Evolutionary conservation across 2,113 vertebrate genomes (phyloP), one percentile per base, ranked within the genome.

Genomic region (Pionites leucogaster): DNA sequence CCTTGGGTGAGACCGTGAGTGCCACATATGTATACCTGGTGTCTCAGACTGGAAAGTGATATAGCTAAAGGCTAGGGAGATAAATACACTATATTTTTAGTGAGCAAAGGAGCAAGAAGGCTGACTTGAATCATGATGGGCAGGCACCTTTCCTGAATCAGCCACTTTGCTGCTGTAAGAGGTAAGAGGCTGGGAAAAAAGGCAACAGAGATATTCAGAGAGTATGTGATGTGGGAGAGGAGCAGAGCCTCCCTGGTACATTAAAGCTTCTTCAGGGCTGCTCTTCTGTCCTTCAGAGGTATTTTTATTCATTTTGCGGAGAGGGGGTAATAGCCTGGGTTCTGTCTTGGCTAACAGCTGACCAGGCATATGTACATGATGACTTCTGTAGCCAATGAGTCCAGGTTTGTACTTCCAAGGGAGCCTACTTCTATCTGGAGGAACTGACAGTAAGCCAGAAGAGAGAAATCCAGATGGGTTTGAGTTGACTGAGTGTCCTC

Each of bases 31-130:
- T 49, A 2, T 24, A 42, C 49, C 18, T 39, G 15, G 24, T 39
- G 13, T 33, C 31, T 27, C 0, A 0, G 17, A 8, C 24, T n/a
- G 17, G 39, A 19, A 37, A 47, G 39, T 1, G 1, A 20, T 60
- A 17, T 0, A n/a, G 65, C 24, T 55, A 44, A 17, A 82, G 53
- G 27, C 22, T 52, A 29, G 35, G 37, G 55, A 79, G 62, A 65
- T 49, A 77, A 78, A 49, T 19, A 29, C 9, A 5, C 20, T 70
- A 18, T 23, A 20, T 49, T 83, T 71, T 68, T 35, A 37, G 25
- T 7, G 39, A 47, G 55, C 29, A n/a, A 44, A 91, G 53, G 28
- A 78, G 52, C 15, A 24, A 67, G 35, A 29, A 49, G 3, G 7
- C 39, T 63, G 55, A 33, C 16, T 64, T 59, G 6, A 53, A 33